Evolutionary conservation across 2,113 vertebrate genomes (phyloP), one percentile per base, ranked within the genome.

Genomic region (Rana temporaria): DNA sequence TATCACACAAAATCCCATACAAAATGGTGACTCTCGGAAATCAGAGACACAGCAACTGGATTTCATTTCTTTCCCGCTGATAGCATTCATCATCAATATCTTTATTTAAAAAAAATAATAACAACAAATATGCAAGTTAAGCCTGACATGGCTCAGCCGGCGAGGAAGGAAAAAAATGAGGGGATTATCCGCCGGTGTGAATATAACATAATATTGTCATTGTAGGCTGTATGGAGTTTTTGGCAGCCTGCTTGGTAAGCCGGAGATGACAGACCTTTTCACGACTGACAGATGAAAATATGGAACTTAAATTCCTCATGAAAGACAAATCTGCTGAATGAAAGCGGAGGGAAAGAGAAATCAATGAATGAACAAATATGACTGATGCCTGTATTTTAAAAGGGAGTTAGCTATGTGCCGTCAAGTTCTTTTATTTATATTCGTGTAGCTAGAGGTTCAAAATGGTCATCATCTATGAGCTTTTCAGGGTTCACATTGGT

Each of bases 41-140:
- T 89, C 91, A 89, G 94, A 96, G 92, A 90, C 90, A 90, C 94
- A 96, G 91, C 70, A 78, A 91, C 93, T 93, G 94, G 95, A 96
- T 98, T 96, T 98, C 88, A 98, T 98, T 98, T 96, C 94, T 93
- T 87, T 89, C 95, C 90, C 0, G 97, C 96, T 99, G 97, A 99
- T 97, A 98, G 97, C 94, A 97, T 96, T 97, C 95, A 97, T 99
- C 98, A 99, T 94, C 97, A 93, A 96, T 94, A 96, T 96, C 95
- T 95, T 95, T 94, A 96, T 96, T 95, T 95, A 93, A 96, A 96
- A 95, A 93, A 96, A 90, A 93, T 96, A 96, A 95, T 93, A 96
- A 90, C 19, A 22, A 85, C 89, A 95, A 98, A 98, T 97, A 97
- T 96, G 97, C 97, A 97, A 97, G 94, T 97, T 96, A 98, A 99